A percentile compares a stretch with the other conserved stretches of the same genome.
phyloP scores from a whole-genome alignment of 1,140 invertebrate species.

The Aplysia californica region DNA sequence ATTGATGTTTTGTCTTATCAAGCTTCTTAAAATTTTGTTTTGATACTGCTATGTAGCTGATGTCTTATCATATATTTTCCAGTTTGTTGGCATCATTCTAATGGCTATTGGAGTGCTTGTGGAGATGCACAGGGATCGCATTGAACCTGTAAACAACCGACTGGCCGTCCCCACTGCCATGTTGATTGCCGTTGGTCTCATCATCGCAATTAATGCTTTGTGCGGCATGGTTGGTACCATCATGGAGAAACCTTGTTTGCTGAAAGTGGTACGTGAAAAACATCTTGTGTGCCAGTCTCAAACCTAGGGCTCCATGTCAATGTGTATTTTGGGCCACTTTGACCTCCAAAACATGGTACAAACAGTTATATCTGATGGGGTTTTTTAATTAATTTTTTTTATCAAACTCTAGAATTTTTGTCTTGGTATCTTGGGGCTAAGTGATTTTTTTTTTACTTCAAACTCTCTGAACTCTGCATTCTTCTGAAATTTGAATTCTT shows the following conservation, averaged over 20 bases:
- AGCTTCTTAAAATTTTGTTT: not conserved
- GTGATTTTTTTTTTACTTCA: too few species aligned
- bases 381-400: too few species aligned
- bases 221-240: conserved; percentile 48
- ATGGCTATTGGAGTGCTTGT: conserved; percentile 44
- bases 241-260: conserved; percentile 44
- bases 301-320: too few species aligned
- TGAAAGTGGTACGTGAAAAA: conserved; percentile 56
- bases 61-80: not conserved
- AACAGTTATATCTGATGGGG: too few species aligned
- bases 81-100: conserved; percentile 51
- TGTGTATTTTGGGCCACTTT: too few species aligned
- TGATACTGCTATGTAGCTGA: not conserved
- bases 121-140: conserved; percentile 39
- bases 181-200: conserved; percentile 47
- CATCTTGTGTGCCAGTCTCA: too few species aligned
- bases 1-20: not conserved
- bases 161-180: conserved; percentile 46
- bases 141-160: conserved; percentile 44
- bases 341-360: too few species aligned
- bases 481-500: too few species aligned
- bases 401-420: too few species aligned
- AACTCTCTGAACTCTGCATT: too few species aligned
- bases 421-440: too few species aligned
- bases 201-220: conserved; percentile 47